These are phyloP conservation scores for Hypomecis punctinalis DNA, from an alignment of 2,888 invertebrate species.

Conservation along the genomic window DNA sequence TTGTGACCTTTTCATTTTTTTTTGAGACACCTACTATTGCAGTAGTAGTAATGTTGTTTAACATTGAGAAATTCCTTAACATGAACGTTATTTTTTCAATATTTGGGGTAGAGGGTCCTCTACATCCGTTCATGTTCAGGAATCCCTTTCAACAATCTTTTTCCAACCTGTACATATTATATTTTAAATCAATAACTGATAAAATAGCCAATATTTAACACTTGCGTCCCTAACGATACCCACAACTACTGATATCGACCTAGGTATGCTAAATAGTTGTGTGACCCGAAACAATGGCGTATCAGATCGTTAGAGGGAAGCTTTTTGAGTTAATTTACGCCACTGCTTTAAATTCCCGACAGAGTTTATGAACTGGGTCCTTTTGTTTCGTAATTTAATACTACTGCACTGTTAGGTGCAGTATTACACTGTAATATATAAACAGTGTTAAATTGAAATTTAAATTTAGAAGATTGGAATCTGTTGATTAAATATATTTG, in stretches of 20 bases:
- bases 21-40: no score
- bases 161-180: no score
- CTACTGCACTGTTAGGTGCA: slow-evolving; percentile 20
- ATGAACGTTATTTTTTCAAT: no score
- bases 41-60: no score
- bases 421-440: slow-evolving; percentile 12
- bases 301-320: slow-evolving; percentile 59
- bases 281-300: slow-evolving; percentile 59
- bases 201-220: no score
- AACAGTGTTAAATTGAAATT: slow-evolving; percentile 18
- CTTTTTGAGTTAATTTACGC: slow-evolving; percentile 62
- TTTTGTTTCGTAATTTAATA: slow-evolving; percentile 38
- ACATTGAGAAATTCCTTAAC: no score
- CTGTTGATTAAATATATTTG: slow-evolving; percentile 1
- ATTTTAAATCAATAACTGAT: no score
- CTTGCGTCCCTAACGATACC: slow-evolving; percentile 29
- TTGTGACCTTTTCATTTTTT: no score
- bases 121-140: no score
- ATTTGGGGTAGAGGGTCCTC: no score
- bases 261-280: slow-evolving; percentile 56
- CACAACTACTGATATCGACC: slow-evolving; percentile 29
- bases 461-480: slow-evolving; percentile 17
- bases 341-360: slow-evolving; percentile 52
- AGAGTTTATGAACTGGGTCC: slow-evolving; percentile 46
- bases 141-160: no score